A percentile compares a stretch with the other conserved stretches of the same genome.
Evolutionary conservation across 2,888 invertebrate species (phyloP).

Genomic region (Scaptomyza polygonia): DNA sequence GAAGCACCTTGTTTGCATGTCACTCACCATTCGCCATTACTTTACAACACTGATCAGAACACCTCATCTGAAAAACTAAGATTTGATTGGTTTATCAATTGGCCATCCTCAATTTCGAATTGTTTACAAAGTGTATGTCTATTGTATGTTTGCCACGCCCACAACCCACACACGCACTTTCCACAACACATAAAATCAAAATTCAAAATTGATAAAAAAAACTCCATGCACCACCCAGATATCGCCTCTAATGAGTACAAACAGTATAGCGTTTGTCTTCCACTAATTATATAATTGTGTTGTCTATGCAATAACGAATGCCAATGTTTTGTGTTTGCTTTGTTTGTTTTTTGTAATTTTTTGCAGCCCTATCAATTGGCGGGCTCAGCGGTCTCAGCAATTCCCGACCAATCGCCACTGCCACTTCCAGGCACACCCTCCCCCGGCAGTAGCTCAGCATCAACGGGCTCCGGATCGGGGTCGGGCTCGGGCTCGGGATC

Average conservation of each 20-base stretch:
- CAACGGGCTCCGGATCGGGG: conserved; percentile 92
- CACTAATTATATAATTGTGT: not conserved
- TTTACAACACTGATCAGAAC: conserved; percentile 10
- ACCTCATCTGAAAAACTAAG: conserved; percentile 13
- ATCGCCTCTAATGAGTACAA: conserved; percentile 17
- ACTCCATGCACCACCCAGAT: conserved; percentile 38
- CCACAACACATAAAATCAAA: conserved; percentile 34
- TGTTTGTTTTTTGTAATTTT: conserved; percentile 23
- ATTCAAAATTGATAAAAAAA: conserved; percentile 57
- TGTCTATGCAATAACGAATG: conserved; percentile 35
- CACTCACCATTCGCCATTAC: conserved; percentile 20
- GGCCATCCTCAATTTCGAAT: conserved; percentile 48
- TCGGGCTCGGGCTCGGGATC: conserved; percentile 86
- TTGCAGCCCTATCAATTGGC: conserved; percentile 85
- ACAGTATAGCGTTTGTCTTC: conserved; percentile 17
- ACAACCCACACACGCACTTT: conserved; percentile 31
- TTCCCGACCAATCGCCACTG: conserved; percentile 87
- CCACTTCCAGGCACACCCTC: conserved; percentile 91
- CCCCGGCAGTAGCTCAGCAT: conserved; percentile 93
- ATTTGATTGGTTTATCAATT: conserved; percentile 64
- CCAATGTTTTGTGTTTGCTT: conserved; percentile 30
- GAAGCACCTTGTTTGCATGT: conserved; percentile 46
- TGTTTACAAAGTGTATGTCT: conserved; percentile 46
- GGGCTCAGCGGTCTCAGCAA: conserved; percentile 87
- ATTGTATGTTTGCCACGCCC: conserved; percentile 40